Percentiles rank a stretch among this genome's conserved stretches.
Evolutionary conservation across 2,113 vertebrate genomes (phyloP).

Genomic region (Protobothrops flavoviridis): DNA sequence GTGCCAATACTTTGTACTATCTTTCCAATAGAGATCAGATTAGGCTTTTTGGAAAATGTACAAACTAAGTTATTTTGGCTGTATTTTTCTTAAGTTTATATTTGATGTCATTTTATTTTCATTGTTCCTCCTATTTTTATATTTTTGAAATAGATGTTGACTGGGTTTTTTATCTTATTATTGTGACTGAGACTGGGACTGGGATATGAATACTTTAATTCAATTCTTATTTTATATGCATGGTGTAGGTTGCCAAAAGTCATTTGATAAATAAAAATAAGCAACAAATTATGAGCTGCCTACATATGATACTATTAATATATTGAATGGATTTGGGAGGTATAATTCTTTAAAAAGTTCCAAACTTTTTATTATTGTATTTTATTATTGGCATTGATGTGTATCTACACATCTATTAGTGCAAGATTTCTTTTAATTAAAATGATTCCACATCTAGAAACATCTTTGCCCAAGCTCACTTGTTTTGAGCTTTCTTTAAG

Average conservation of each 20-base stretch:
- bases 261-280: neutral
- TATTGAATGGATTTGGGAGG: neutral
- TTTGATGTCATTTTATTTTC: neutral
- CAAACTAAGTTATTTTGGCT: neutral
- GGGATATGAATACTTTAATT: neutral
- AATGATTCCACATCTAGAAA: neutral
- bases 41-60: neutral
- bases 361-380: constrained; percentile 27
- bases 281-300: neutral
- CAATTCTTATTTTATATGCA: neutral
- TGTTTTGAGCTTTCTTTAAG: constrained; percentile 40
- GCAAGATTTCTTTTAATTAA: neutral
- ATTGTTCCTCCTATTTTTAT: neutral
- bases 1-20: neutral
- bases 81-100: neutral
- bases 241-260: neutral
- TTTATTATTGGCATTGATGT: constrained; percentile 43
- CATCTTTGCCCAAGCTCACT: constrained; percentile 41
- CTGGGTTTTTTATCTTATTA: neutral
- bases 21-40: neutral
- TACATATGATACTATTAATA: constrained; percentile 16
- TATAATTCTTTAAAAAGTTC: neutral
- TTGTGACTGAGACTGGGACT: neutral
- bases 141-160: neutral
- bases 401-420: constrained; percentile 31